Conservation (phyloP, 2,113 vertebrate species). For the Delphinus delphis region DNA sequence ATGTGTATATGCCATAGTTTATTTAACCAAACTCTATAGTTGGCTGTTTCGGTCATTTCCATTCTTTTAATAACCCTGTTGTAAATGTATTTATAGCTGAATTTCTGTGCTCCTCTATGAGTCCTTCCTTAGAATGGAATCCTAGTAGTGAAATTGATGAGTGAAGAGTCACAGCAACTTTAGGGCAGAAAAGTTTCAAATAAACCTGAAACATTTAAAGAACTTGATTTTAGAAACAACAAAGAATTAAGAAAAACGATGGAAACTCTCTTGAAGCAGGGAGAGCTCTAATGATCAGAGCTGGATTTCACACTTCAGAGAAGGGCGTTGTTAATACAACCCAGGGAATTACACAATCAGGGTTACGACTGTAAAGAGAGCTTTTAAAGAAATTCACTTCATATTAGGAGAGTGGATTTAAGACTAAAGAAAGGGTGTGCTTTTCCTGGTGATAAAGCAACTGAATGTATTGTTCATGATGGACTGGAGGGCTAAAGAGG, state of each 20-base stretch:
- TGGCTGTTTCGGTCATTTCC: neutral
- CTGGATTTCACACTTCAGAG: neutral
- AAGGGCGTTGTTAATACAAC: neutral
- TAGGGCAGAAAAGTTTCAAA: neutral
- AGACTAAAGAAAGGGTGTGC: neutral
- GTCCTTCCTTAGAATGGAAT: neutral
- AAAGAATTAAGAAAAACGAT: neutral
- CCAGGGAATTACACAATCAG: neutral
- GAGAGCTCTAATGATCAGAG: neutral
- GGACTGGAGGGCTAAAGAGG: neutral
- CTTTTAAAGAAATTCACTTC: neutral
- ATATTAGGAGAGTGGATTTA: neutral
- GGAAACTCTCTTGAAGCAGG: neutral
- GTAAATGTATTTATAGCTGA: neutral
- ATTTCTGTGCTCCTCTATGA: neutral
- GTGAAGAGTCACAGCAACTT: neutral
- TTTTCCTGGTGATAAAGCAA: neutral
- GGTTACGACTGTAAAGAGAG: neutral
- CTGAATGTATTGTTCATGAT: neutral
- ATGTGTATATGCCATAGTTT: neutral
- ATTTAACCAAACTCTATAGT: neutral
- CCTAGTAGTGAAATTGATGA: neutral
- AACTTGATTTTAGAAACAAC: neutral
- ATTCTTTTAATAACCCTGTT: neutral
- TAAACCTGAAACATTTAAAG: constrained; percentile 1